Conservation (phyloP, 2,113 vertebrate species). For the Heterochromis multidens region DNA sequence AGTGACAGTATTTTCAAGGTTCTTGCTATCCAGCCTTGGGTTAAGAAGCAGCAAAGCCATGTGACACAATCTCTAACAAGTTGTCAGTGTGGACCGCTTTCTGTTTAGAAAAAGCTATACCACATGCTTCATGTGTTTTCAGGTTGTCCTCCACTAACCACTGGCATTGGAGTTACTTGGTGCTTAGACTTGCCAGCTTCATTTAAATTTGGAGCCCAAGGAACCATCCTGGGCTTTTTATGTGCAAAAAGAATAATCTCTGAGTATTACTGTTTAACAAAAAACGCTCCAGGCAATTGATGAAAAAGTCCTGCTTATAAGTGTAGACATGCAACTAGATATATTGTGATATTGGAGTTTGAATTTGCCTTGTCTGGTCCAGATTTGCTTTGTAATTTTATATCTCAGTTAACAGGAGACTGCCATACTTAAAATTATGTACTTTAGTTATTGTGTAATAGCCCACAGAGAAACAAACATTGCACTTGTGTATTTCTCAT, state of each 20-base stretch:
- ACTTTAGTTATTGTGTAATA: constrained; percentile 23
- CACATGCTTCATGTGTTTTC: constrained; percentile 20
- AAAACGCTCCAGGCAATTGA: constrained; percentile 33
- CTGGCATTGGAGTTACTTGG: constrained; percentile 7
- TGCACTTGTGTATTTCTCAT: constrained; percentile 48
- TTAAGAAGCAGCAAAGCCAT: constrained; percentile 4
- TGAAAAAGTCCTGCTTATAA: constrained; percentile 14
- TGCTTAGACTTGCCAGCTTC: constrained; percentile 14
- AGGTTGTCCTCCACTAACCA: constrained; percentile 2
- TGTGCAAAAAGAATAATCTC: constrained; percentile 33
- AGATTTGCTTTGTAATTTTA: constrained; percentile 11
- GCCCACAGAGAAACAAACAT: constrained; percentile 35
- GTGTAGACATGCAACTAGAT: background rate
- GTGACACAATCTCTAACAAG: constrained; percentile 14
- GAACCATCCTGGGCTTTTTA: constrained; percentile 28
- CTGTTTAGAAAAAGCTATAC: constrained; percentile 12
- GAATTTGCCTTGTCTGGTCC: constrained; percentile 9
- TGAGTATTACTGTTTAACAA: constrained; percentile 34
- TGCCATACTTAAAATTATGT: constrained; percentile 1
- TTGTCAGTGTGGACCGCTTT: constrained; percentile 26
- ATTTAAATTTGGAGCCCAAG: constrained; percentile 33
- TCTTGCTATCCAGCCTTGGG: background rate
- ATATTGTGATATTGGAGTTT: constrained; percentile 13
- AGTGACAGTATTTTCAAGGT: constrained; percentile 2
- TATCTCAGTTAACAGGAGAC: constrained; percentile 20